Evolutionary conservation across 2,797 vertebrate species (phyloP).

Genomic region (Crenuchus spilurus): DNA sequence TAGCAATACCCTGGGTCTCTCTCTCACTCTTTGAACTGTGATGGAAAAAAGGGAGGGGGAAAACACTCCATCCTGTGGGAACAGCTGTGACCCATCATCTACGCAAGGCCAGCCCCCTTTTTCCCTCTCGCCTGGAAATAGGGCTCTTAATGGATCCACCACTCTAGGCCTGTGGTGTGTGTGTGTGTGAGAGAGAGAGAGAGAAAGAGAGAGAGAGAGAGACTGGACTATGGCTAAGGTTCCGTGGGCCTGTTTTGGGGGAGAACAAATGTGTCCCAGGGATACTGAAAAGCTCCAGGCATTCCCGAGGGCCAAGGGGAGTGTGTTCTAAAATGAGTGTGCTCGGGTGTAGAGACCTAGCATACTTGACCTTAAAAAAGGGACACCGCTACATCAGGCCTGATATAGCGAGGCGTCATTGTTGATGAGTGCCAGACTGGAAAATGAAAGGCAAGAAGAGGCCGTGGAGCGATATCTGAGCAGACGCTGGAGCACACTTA

Average conservation of each 20-base stretch:
- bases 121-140: constrained; percentile 50
- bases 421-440: constrained; percentile 39
- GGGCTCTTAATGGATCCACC: constrained; percentile 62
- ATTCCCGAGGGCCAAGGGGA: constrained; percentile 27
- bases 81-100: constrained; percentile 64
- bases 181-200: constrained; percentile 44
- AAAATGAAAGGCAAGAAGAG: constrained; percentile 54
- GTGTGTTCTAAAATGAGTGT: constrained; percentile 35
- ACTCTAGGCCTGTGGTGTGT: constrained; percentile 43
- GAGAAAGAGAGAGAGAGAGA: no score
- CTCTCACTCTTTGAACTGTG: constrained; percentile 52
- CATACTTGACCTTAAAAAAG: constrained; percentile 38
- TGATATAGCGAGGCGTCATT: constrained; percentile 44
- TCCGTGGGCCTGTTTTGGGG: constrained; percentile 6
- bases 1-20: constrained; percentile 39
- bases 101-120: constrained; percentile 32
- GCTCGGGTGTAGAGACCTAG: constrained; percentile 26
- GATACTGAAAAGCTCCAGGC: constrained; percentile 50
- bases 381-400: constrained; percentile 52
- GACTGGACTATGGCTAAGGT: constrained; percentile 5
- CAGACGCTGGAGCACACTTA: constrained; percentile 25
- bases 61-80: constrained; percentile 54
- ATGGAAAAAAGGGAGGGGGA: constrained; percentile 47
- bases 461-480: constrained; percentile 30
- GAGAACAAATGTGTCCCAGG: constrained; percentile 39